Percentiles rank a stretch among this genome's conserved stretches.
phyloP scores from a whole-genome alignment of 1,140 invertebrate genomes.

The Bombyx mori region ASM3026992v2 NC_085120.1:4429001-4429500 shows the following conservation, averaged over 20 bases:
- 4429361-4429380: no score
- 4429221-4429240: slow-evolving; percentile 24
- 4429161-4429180: not conserved
- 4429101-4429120: slow-evolving; percentile 39
- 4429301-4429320: slow-evolving; percentile 26
- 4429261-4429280: slow-evolving; percentile 32
- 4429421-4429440: no score
- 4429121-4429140: slow-evolving; percentile 12
- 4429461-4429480: no score
- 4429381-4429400: no score
- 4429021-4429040: no score
- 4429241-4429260: slow-evolving; percentile 35
- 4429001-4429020: no score
- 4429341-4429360: not conserved
- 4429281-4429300: slow-evolving; percentile 34
- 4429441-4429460: no score
- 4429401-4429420: no score
- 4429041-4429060: no score
- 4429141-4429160: not conserved
- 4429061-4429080: slow-evolving; percentile 14
- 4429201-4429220: slow-evolving; percentile 14
- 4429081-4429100: slow-evolving; percentile 48
- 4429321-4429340: slow-evolving; percentile 26
- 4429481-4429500: no score
- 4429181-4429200: not conserved